phyloP scores from a whole-genome alignment of 2,113 vertebrate genomes.

The Syrrhaptes paradoxus region DNA sequence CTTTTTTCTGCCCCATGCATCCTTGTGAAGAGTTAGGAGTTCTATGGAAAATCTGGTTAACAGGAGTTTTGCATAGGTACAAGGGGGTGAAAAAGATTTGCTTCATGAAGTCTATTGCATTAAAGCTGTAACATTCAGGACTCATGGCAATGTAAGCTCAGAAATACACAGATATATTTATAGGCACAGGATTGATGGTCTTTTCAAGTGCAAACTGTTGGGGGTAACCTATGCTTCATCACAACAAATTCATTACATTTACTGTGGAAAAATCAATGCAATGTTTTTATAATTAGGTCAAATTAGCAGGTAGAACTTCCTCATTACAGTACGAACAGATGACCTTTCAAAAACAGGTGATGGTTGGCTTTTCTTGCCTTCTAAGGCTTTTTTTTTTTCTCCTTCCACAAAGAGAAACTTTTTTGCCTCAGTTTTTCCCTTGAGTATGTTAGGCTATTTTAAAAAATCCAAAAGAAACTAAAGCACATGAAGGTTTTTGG shows the following conservation, averaged over 20 bases:
- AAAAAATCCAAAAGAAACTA: not conserved
- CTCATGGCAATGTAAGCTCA: not conserved
- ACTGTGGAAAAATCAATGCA: not conserved
- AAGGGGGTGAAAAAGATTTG: not conserved
- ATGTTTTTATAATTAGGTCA: not conserved
- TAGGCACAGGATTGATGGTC: accelerated
- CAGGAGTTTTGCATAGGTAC: not conserved
- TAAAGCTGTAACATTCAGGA: not conserved
- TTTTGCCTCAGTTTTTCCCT: not conserved
- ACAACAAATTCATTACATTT: not conserved
- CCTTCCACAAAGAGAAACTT: not conserved
- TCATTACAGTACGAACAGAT: not conserved
- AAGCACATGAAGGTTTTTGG: not conserved
- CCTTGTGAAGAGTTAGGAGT: not conserved
- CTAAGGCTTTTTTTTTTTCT: not conserved
- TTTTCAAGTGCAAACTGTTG: not conserved
- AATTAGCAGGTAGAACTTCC: not conserved
- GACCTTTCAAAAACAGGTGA: not conserved
- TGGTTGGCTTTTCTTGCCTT: not conserved
- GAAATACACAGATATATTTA: not conserved
- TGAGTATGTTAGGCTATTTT: not conserved
- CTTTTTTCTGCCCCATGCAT: not conserved
- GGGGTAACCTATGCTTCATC: not conserved
- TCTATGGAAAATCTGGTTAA: not conserved
- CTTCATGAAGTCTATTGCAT: not conserved